Evolutionary conservation across 1,140 invertebrate species (phyloP), one percentile per base, ranked within the genome.

Genomic region (Bombus terrestris): DNA sequence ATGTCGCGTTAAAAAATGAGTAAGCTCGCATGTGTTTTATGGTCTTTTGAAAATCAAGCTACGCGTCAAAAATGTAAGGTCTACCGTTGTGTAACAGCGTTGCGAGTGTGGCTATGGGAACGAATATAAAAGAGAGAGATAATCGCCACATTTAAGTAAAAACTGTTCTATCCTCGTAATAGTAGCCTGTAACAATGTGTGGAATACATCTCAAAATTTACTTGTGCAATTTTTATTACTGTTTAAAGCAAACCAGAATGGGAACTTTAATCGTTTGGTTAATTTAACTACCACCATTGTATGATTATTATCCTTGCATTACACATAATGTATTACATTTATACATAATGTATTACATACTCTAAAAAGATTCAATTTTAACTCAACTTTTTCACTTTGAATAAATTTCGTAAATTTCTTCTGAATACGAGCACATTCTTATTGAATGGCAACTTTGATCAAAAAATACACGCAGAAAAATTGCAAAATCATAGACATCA

Each of bases 81-180:
- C 39, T 35, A 18, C 6, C n/a, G 37, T 74, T 81, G 41, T 62
- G 15, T 74, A 74, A 47, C 53, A 43, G 80, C 32, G 28, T 8
- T 8, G n/a, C 35, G 71, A 5, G 15, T 28, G 80, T 82, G 25
- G 39, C 39, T 71, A 74, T 74, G 39, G 80, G 12, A 25, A 82
- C 39, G 80, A 74, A 74, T 47, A 82, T 74, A 82, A 82, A 82
- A 82, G 53, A 35, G 39, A n/a, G 25, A 32, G 53, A 82, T 81
- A 82, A 82, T 74, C 71, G 53, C 25, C 80, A 28, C 80, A 71
- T 59, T 82, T 82, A 82, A 32, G 39, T 28, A 62, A 72, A 82
- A 82, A 82, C 32, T 74, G 71, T 32, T 41, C 43, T 71, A 32
- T 62, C 53, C 53, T 81, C 37, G 80, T 5, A 22, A 39, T 12